Percentiles rank a stretch among this genome's conserved stretches.
These are phyloP conservation scores for Sinelater perroti DNA, from an alignment of 2,888 invertebrate genomes.

Conservation along the genomic window DNA sequence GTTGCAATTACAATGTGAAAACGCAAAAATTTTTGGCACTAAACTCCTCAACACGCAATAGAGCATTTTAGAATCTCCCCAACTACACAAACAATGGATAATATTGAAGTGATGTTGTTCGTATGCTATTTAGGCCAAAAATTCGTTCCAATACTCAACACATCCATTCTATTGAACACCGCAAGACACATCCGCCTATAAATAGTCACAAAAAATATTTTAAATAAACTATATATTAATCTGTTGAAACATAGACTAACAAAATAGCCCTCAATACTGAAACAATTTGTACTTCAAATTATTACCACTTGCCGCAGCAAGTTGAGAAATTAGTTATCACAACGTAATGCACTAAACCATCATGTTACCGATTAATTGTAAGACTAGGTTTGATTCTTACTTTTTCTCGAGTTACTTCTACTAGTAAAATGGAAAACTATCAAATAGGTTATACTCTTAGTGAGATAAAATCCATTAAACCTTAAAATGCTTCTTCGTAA, in stretches of 20 bases:
- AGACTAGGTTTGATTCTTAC: slow-evolving; percentile 16
- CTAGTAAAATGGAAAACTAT: slow-evolving; percentile 20
- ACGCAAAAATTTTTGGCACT: not conserved
- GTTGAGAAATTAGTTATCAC: not conserved
- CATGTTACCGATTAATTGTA: slow-evolving; percentile 4
- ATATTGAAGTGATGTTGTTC: not conserved
- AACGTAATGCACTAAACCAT: slow-evolving; percentile 1
- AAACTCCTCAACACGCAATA: no score
- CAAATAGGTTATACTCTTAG: slow-evolving; percentile 19
- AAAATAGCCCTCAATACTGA: slow-evolving; percentile 14
- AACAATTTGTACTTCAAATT: slow-evolving; percentile 22
- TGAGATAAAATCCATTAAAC: slow-evolving; percentile 15
- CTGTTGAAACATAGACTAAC: not conserved
- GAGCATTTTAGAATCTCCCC: no score
- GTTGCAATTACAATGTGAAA: slow-evolving; percentile 14
- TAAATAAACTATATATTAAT: slow-evolving; percentile 4
- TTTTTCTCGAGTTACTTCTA: slow-evolving; percentile 15
- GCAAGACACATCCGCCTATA: not conserved
- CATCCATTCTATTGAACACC: slow-evolving; percentile 11
- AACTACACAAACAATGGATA: slow-evolving; percentile 1
- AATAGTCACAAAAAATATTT: not conserved
- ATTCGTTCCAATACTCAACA: slow-evolving; percentile 24
- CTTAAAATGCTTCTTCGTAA: slow-evolving; percentile 19
- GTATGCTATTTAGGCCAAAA: slow-evolving; percentile 23
- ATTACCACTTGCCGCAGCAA: slow-evolving; percentile 7